Conservation (phyloP, 2,888 invertebrate genomes). For the Drymonia ruficornis region DNA sequence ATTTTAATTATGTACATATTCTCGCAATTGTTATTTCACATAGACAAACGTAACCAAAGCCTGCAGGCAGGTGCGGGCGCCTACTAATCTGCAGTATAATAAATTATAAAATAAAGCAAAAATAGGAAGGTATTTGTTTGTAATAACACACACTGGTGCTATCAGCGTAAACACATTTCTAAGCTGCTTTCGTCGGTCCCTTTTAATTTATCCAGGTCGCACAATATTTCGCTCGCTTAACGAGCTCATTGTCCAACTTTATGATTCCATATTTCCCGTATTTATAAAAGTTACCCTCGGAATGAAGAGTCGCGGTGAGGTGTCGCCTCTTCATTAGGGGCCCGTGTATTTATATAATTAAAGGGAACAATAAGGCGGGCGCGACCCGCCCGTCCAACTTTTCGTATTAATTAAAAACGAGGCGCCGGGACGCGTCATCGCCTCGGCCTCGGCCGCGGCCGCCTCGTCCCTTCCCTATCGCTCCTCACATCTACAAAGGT, state of each 20-base stretch:
- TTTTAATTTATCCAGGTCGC: slow-evolving; percentile 60
- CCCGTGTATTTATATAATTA: slow-evolving; percentile 53
- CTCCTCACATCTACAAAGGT: slow-evolving; percentile 52
- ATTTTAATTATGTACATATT: too few species aligned
- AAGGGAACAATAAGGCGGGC: slow-evolving; percentile 54
- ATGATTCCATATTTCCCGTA: slow-evolving; percentile 68
- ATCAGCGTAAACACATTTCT: slow-evolving; percentile 26
- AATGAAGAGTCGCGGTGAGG: slow-evolving; percentile 47
- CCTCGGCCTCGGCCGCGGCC: slow-evolving; percentile 28
- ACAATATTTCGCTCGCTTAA: slow-evolving; percentile 60
- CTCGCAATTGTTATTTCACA: too few species aligned
- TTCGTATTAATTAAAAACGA: slow-evolving; percentile 71
- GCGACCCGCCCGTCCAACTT: slow-evolving; percentile 50
- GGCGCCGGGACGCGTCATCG: slow-evolving; percentile 54
- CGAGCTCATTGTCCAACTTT: slow-evolving; percentile 65
- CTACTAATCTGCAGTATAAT: too few species aligned
- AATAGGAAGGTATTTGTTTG: background rate
- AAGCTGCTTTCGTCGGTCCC: slow-evolving; percentile 37
- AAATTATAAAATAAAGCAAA: background rate
- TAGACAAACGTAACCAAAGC: too few species aligned
- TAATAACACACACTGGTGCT: slow-evolving; percentile 8
- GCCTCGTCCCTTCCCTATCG: slow-evolving; percentile 47
- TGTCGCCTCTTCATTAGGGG: slow-evolving; percentile 60
- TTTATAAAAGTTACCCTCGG: slow-evolving; percentile 60
- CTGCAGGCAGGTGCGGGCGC: too few species aligned